Evolutionary conservation across 2,113 vertebrate species (phyloP).

Genomic region (Ginglymostoma cirratum): DNA sequence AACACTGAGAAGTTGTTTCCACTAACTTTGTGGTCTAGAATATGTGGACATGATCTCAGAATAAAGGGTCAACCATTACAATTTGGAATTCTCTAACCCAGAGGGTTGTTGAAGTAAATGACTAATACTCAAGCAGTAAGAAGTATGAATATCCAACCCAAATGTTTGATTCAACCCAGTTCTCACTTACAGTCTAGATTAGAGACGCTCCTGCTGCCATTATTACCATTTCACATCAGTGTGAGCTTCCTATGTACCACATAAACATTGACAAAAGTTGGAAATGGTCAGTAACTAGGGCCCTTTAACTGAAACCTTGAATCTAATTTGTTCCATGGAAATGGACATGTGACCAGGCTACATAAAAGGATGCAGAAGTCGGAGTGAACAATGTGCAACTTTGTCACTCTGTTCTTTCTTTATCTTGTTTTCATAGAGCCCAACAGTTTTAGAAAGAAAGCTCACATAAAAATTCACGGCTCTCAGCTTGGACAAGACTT

Average conservation of each 20-base stretch:
- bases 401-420: neutral
- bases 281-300: neutral
- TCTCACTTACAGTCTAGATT: neutral
- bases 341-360: neutral
- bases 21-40: neutral
- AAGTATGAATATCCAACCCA: neutral
- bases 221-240: neutral
- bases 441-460: slow-evolving; percentile 85
- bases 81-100: neutral
- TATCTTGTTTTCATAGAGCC: slow-evolving; percentile 64
- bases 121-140: neutral
- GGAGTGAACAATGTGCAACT: neutral
- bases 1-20: neutral
- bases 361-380: neutral
- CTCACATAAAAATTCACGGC: slow-evolving; percentile 69
- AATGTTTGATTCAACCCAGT: neutral
- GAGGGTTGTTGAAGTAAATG: neutral
- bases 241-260: neutral
- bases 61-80: neutral
- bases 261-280: too few relatives aligned
- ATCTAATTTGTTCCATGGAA: neutral
- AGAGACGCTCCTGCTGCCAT: neutral
- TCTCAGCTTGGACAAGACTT: slow-evolving; percentile 83
- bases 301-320: neutral
- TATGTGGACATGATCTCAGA: neutral